Percentiles rank a stretch among this genome's conserved stretches.
Conservation (phyloP, 1,140 invertebrate species). For the Sesamia nonagrioides region DNA sequence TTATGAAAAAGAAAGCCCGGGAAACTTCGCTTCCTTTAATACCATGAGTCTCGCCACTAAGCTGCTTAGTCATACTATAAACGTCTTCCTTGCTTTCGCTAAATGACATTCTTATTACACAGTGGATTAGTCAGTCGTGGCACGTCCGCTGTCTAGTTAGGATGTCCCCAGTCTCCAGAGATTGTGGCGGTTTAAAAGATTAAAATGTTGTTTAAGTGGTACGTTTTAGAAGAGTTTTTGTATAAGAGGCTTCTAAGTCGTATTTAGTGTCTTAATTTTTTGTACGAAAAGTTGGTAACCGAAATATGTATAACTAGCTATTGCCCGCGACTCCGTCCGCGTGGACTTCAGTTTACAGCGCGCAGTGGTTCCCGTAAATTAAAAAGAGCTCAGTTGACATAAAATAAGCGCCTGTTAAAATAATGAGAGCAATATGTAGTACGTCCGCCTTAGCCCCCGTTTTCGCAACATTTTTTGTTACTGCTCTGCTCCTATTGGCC, state of each 20-base stretch:
- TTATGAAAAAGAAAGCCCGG: not conserved
- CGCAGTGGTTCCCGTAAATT: no score
- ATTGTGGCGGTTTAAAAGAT: conserved; percentile 16
- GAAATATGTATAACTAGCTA: no score
- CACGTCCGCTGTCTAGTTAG: conserved; percentile 19
- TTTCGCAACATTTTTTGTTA: no score
- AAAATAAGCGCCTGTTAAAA: no score
- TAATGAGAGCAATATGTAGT: no score
- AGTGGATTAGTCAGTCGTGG: conserved; percentile 4
- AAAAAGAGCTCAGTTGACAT: no score
- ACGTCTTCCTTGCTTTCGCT: conserved; percentile 9
- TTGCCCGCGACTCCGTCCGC: no score
- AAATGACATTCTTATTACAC: conserved; percentile 28
- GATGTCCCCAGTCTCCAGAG: not conserved
- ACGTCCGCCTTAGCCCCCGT: no score
- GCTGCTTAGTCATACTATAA: conserved; percentile 29
- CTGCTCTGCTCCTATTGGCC: no score
- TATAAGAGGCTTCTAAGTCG: not conserved
- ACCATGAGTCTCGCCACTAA: not conserved
- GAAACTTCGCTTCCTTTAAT: not conserved
- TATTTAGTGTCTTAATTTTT: no score
- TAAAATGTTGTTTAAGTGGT: conserved; percentile 7
- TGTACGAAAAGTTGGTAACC: no score
- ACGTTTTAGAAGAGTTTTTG: not conserved
- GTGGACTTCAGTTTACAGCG: no score